Evolutionary conservation across 2,888 invertebrate genomes (phyloP).

Genomic region (Diarsia dahlii): DNA sequence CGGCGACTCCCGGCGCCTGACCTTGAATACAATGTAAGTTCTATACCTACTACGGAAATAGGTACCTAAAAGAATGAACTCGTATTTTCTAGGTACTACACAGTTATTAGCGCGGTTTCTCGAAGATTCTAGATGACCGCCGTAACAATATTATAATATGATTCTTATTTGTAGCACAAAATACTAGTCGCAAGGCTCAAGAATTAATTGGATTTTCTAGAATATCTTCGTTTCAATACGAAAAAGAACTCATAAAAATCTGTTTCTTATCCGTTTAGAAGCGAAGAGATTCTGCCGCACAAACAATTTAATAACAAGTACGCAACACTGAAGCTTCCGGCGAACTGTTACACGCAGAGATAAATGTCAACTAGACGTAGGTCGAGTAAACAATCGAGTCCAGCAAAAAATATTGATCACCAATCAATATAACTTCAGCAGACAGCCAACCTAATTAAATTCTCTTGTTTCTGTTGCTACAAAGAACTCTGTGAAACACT

Average conservation of each 20-base stretch:
- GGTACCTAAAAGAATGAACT: no score
- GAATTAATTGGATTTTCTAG: not conserved
- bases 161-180: not conserved
- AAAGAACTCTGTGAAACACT: not conserved
- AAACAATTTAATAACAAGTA: not conserved
- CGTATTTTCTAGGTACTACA: no score
- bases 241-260: not conserved
- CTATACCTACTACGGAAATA: no score
- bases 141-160: no score
- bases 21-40: no score
- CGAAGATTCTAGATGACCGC: no score
- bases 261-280: no score
- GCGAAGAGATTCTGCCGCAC: no score
- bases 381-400: not conserved
- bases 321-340: not conserved
- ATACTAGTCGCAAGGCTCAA: no score
- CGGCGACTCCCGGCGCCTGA: no score
- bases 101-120: no score
- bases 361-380: not conserved
- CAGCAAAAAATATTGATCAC: not conserved
- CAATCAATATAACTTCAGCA: not conserved
- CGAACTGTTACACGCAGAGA: not conserved
- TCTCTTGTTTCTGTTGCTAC: not conserved
- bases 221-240: not conserved
- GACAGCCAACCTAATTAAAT: conserved; percentile 4